Conservation (phyloP, 2,797 vertebrate species). For the Diceros bicornis region DNA sequence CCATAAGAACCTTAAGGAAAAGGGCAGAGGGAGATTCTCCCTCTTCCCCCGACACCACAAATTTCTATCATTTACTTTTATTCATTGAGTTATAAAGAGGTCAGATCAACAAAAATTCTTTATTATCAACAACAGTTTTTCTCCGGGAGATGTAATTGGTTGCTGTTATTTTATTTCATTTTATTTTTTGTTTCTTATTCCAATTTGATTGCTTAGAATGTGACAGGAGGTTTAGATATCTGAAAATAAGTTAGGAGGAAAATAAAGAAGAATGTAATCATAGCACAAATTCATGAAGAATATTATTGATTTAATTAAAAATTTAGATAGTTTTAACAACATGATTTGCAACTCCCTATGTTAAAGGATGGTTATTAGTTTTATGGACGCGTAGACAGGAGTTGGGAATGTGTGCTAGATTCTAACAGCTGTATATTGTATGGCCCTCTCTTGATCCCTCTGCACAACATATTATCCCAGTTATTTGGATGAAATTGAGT, state of each 20-base stretch:
- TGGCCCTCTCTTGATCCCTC: not conserved
- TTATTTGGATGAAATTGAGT: constrained; percentile 27
- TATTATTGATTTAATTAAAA: constrained; percentile 51
- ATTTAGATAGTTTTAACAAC: not conserved
- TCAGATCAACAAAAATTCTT: not conserved
- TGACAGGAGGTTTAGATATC: not conserved
- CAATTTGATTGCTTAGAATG: constrained; percentile 3
- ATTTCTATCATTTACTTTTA: not conserved
- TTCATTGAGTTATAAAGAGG: not conserved
- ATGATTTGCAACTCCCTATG: not conserved
- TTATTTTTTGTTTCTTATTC: not conserved
- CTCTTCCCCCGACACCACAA: too few relatives aligned
- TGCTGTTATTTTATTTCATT: not conserved
- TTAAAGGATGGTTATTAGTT: not conserved
- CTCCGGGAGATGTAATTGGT: not conserved
- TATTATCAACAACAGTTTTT: not conserved
- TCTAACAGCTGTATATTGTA: not conserved
- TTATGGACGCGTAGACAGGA: constrained; percentile 1
- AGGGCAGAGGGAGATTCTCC: too few relatives aligned
- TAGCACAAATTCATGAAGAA: not conserved
- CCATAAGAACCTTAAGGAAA: too few relatives aligned
- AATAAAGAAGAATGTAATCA: not conserved
- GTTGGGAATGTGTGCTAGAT: not conserved
- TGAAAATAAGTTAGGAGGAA: not conserved
- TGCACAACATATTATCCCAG: not conserved